Evolutionary conservation across 2,113 vertebrate species (phyloP), one percentile per base, ranked within the genome.

Genomic region (Isurus oxyrinchus): DNA sequence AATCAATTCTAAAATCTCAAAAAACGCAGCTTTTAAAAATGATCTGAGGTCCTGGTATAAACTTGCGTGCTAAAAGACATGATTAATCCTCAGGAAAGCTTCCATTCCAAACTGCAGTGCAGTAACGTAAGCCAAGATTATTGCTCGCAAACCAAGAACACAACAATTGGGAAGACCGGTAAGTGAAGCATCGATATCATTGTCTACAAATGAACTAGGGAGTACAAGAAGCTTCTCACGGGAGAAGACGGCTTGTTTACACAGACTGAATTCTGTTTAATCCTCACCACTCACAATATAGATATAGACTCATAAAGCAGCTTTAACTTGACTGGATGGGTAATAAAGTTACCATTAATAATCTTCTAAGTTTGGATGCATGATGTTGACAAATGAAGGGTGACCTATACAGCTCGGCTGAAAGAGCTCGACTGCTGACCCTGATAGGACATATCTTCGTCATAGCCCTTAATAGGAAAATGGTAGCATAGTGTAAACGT

Each of bases 311-410:
- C 27, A 23, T 53, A 87, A 35, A 86, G 40, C n/a, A 86, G 84
- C 84, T 87, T 44, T 53, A 87, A 5, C 40, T 53, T 53, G 44
- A 87, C 1, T 8, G 57, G 11, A 63, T 35, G 59, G 16, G 11
- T n/a, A 63, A 63, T n/a, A 87, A 87, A 87, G 84, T 88, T 59
- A n/a, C 14, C 90, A 94, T 40, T 59, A 94, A 59, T 94, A 59
- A 94, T 94, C 90, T 61, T 93, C 90, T n/a, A 35, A 63, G 4
- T 94, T 44, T 23, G 84, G 49, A 53, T 87, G 19, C 44, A 49
- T 53, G 44, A 53, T 49, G 49, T 8, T 87, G 44, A 19, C 40
- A 44, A 49, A 72, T 35, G 69, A 76, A 76, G 69, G 7, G 1
- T 76, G 69, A 76, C 69, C 69, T 76, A 31, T 19, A 14, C 35